Percentiles rank a stretch among this genome's conserved stretches.
phyloP scores from a whole-genome alignment of 2,113 vertebrate species.

The Labrus mixtus region DNA sequence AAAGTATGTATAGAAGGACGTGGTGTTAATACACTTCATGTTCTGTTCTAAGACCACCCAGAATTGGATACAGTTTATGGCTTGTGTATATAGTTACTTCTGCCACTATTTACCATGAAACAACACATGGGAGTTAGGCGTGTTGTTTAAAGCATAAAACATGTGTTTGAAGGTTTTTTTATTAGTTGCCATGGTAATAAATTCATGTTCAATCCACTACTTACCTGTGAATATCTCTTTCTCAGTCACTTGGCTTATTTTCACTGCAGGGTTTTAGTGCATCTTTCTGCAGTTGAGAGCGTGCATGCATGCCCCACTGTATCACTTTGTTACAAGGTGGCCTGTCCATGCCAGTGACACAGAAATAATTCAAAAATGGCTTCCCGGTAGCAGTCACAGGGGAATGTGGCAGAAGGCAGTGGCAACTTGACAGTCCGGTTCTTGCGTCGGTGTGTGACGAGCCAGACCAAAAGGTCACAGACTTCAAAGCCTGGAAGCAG shows the following conservation, averaged over 20 bases:
- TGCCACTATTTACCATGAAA: neutral
- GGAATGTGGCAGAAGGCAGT: slow-evolving; percentile 64
- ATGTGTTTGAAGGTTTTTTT: neutral
- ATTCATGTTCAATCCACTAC: neutral
- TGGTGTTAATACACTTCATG: neutral
- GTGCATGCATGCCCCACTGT: neutral
- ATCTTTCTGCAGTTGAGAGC: neutral
- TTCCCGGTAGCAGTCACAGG: slow-evolving; percentile 34
- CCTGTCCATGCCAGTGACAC: slow-evolving; percentile 38
- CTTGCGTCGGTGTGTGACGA: slow-evolving; percentile 65
- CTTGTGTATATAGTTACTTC: neutral
- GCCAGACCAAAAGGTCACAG: slow-evolving; percentile 75
- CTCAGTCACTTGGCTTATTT: neutral
- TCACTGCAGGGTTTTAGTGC: neutral
- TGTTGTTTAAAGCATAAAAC: neutral
- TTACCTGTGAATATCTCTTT: neutral
- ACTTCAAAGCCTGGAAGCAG: slow-evolving; percentile 76
- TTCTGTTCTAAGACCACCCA: slow-evolving; percentile 14
- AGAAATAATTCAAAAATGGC: slow-evolving; percentile 48
- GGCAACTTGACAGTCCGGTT: slow-evolving; percentile 80
- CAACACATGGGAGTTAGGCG: neutral
- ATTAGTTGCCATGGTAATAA: too few relatives aligned
- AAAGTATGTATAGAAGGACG: neutral
- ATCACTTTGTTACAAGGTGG: slow-evolving; percentile 16
- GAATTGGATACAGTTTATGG: neutral